A percentile compares a stretch with the other conserved stretches of the same genome.
Conservation (phyloP, 2,113 vertebrate genomes). For the Pao palembangensis region DNA sequence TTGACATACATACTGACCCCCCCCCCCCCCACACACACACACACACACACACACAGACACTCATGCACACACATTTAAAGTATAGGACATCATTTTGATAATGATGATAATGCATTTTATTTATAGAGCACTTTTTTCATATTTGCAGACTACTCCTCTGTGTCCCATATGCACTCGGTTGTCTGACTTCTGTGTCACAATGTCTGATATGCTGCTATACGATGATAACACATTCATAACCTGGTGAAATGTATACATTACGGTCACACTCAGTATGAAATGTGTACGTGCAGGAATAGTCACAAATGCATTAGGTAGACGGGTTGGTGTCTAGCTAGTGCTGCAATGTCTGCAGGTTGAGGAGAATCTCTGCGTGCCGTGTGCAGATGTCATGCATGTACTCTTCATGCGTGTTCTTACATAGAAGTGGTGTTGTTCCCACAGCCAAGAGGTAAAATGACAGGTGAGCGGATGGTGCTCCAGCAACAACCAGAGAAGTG, state of each 20-base stretch:
- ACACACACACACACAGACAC: conserved; percentile 7
- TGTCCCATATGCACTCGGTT: too few species aligned
- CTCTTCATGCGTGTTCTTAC: conserved; percentile 18
- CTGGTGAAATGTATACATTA: conserved; percentile 8
- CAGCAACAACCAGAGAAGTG: conserved; percentile 37
- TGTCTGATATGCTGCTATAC: conserved; percentile 6
- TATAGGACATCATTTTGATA: conserved; percentile 11
- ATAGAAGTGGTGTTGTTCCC: conserved; percentile 56
- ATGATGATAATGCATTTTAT: conserved; percentile 2
- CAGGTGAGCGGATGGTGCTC: conserved; percentile 63
- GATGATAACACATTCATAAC: conserved; percentile 18
- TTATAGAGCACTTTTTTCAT: conserved; percentile 16
- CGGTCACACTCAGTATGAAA: conserved; percentile 9
- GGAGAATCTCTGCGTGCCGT: conserved; percentile 24
- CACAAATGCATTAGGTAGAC: conserved; percentile 5
- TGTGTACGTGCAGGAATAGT: neutral
- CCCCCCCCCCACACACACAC: conserved; percentile 9
- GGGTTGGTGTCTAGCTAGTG: neutral
- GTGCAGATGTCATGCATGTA: conserved; percentile 28
- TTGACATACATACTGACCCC: too few species aligned
- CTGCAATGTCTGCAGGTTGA: conserved; percentile 4
- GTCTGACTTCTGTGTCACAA: neutral
- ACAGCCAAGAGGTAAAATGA: conserved; percentile 62
- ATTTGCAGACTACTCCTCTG: neutral
- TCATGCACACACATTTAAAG: conserved; percentile 7